Base-by-base conservation (phyloP, 1,140 invertebrate genomes). In the Daktulosphaira vitifoliae region DNA sequence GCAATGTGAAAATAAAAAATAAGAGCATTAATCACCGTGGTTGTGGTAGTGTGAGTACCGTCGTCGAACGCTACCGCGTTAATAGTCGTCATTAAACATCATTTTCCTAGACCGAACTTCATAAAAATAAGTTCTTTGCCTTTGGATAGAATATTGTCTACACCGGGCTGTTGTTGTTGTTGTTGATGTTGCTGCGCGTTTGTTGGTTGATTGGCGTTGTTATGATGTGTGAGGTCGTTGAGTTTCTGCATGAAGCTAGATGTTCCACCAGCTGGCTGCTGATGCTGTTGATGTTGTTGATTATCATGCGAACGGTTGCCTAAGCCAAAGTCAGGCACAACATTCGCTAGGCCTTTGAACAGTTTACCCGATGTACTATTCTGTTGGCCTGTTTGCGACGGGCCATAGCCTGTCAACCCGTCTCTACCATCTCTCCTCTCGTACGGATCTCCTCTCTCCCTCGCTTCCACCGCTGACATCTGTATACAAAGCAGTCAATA, bases 41-140 rank as follows among this genome's bases (percentile, higher is more conserved):
- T 33, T 33, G 11, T 33, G 29, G 29, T 33, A 6, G 11, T 33
- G 29, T 6, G 11, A 33, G 29, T 11, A 23, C 56, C 29, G 42
- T 46, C 23, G 26, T 18, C 8, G 29, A n/a, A n/a, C n/a, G 9
- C 22, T 23, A 44, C 56, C 38, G 29, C 29, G 29, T 48, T 44
- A 46, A 48, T 46, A 62, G 56, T 23, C 42, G 2, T 48, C 42
- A 25, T 38, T 62, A 46, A 62, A 62, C 26, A 66, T 84, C 84
- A 86, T 84, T 86, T 86, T 71, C 87, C 88, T 68, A 91, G 79
- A 53, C 89, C 89, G 73, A 92, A 92, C 79, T 90, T 91, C 82
- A 90, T 90, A 76, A 92, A 92, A 72, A 91, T 90, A 38, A 89
- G 80, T 77, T 91, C 89, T 77, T 92, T 91, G 69, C 89, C 89